These are phyloP conservation scores for Riptortus pedestris DNA, from an alignment of 1,140 invertebrate species.

Conservation along the genomic window DNA sequence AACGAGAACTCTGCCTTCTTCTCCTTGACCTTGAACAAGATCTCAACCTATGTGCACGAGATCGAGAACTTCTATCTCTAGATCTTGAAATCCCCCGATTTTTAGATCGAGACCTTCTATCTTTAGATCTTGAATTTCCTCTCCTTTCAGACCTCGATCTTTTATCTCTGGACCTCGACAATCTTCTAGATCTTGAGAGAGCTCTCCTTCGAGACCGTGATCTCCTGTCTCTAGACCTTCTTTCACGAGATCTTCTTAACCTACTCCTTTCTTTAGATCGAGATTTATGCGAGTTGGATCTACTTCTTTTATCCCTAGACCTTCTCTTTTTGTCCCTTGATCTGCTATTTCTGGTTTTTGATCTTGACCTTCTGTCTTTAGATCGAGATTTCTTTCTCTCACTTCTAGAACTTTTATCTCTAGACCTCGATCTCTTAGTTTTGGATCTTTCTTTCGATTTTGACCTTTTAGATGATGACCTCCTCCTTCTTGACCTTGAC, in stretches of 20 bases:
- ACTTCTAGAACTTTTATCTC: slow-evolving; percentile 18
- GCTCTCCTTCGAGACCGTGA: slow-evolving; percentile 30
- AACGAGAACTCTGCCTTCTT: slow-evolving; percentile 17
- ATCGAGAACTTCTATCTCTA: slow-evolving; percentile 28
- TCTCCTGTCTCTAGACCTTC: neutral
- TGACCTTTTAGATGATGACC: neutral
- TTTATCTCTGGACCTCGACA: slow-evolving; percentile 33
- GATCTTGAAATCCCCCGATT: slow-evolving; percentile 27
- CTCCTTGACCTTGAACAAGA: neutral
- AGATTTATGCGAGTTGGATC: neutral
- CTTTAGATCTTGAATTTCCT: slow-evolving; percentile 26
- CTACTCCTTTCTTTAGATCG: neutral
- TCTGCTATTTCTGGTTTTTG: slow-evolving; percentile 32
- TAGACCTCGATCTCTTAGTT: neutral
- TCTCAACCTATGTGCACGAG: too few species aligned
- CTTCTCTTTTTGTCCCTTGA: slow-evolving; percentile 33
- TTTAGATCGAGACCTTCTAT: slow-evolving; percentile 27
- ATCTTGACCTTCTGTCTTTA: slow-evolving; percentile 31
- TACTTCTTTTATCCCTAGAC: slow-evolving; percentile 3
- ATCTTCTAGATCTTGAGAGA: slow-evolving; percentile 1
- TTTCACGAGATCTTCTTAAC: neutral
- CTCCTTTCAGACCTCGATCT: slow-evolving; percentile 21
- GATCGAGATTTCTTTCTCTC: slow-evolving; percentile 25
- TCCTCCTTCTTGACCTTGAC: neutral
- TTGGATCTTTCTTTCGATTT: slow-evolving; percentile 12